A percentile compares a stretch with the other conserved stretches of the same genome.
Evolutionary conservation across 2,797 vertebrate genomes (phyloP).

Genomic region (Coreius guichenoti): DNA sequence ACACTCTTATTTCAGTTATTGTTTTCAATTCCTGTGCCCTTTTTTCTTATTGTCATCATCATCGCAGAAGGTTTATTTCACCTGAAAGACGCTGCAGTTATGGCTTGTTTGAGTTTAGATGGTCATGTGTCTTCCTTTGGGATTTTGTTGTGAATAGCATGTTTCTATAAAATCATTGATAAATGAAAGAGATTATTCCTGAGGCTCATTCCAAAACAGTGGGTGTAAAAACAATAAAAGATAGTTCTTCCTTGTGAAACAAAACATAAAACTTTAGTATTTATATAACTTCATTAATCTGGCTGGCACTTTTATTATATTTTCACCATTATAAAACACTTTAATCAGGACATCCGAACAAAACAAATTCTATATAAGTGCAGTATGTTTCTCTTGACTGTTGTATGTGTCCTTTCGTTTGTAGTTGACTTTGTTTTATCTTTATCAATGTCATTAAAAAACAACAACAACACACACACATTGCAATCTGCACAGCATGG

Average conservation of each 20-base stretch:
- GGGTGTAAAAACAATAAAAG: not conserved
- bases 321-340: not conserved
- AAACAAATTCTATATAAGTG: not conserved
- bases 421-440: constrained; percentile 46
- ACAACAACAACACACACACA: constrained; percentile 10
- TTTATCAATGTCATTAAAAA: constrained; percentile 47
- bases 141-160: not conserved
- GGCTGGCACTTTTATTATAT: not conserved
- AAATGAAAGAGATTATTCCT: not conserved
- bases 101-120: not conserved
- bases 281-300: not conserved
- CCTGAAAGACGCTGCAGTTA: not conserved
- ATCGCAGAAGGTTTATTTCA: not conserved
- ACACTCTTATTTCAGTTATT: constrained; percentile 3
- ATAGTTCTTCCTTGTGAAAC: not conserved
- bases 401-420: not conserved
- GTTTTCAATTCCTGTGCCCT: constrained; percentile 2
- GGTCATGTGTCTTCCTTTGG: not conserved
- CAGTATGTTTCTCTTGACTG: not conserved
- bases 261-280: not conserved
- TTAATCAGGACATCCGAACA: not conserved
- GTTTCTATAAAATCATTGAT: not conserved
- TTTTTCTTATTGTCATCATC: not conserved
- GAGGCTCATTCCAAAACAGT: not conserved
- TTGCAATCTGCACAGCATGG: constrained; percentile 57